Base-by-base conservation (phyloP, 1,140 invertebrate species). In the Sogatella furcifera region DNA sequence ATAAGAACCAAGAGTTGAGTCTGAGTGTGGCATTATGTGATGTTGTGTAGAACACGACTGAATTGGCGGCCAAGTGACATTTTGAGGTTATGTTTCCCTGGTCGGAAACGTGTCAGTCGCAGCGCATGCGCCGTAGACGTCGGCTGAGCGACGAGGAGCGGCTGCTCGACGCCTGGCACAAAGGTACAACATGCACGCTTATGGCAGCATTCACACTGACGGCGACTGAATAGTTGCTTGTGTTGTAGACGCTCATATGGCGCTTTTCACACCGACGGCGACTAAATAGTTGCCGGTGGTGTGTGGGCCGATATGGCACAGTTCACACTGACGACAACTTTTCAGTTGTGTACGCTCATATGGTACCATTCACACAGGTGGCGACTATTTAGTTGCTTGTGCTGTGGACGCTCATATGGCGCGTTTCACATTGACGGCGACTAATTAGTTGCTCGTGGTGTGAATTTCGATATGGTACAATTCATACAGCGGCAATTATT, bases 1-100 rank as follows among this genome's bases (percentile, higher is more conserved):
- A n/a, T n/a, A n/a, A n/a, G 14, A 14, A 54, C 1, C 52, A 8
- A 52, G 22, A 14, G 34, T 10, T 38, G 34, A 28, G 24, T n/a
- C 10, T 53, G 22, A 60, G 4, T 31, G 22, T 55, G 54, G 52
- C 43, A 28, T 21, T 22, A 10, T 59, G 43, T 38, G 11, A 38
- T 38, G 34, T 38, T 38, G 22, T 44, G 46, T 44, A 21, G 43
- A 6, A 11, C 22, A 43, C 11, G 41, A 28, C 57, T 21, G 6
- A 2, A 6, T 28, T 6, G 24, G 24, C 24, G 24, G 24, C 24
- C n/a, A n/a, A 22, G 5, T 60, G 59, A 60, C 24, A 43, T 43
- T 22, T 54, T 28, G 21, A 52, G 19, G 59, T 52, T 17, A 67
- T 67, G 66, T 67, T 67, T 59, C 66, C 66, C 21, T 67, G 66